Base-by-base conservation (phyloP, 2,113 vertebrate genomes). In the Myiozetetes cayanensis region DNA sequence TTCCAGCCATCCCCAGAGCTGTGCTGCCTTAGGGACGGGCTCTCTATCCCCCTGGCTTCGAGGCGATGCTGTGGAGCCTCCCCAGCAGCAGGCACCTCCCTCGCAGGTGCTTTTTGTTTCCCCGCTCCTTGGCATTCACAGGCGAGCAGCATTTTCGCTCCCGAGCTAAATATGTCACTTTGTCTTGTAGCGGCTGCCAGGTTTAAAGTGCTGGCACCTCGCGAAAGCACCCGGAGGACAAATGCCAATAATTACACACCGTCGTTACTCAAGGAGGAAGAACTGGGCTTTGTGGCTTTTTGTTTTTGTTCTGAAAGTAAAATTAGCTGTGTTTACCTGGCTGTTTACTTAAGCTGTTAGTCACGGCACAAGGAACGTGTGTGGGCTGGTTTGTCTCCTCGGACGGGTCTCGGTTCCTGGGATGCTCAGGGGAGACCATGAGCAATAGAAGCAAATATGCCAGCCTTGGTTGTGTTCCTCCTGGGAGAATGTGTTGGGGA, bases 281-380 rank as follows among this genome's bases (percentile, higher is more conserved):
- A 55, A 22, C 44, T 2, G 43, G 61, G 33, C 61, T 94, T 37
- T 55, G 87, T 0, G 33, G 52, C 17, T 84, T 80, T 63, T 46
- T 47, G 61, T 3, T 82, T 85, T 87, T 65, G 77, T 92, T 96
- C 83, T 62, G 71, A 88, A 90, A 93, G 94, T 79, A 76, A 94
- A 94, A 88, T 82, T 22, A 94, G 59, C 2, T 28, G 1, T 73
- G 68, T 93, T 96, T 84, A 80, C 83, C 33, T 0, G 1, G 30
- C 23, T 8, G 6, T 94, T 93, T 91, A 78, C 53, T 85, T n/a
- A 68, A 87, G 61, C 71, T n/a, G 89, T 93, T 72, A 87, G 27
- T 95, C 81, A 95, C 0, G 2, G 85, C 52, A 15, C 16, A 11
- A 39, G 70, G 58, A 74, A 66, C 6, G 0, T 19, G 77, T 31